phyloP scores from a whole-genome alignment of 2,113 vertebrate genomes.

The Atrichornis clamosus region DNA sequence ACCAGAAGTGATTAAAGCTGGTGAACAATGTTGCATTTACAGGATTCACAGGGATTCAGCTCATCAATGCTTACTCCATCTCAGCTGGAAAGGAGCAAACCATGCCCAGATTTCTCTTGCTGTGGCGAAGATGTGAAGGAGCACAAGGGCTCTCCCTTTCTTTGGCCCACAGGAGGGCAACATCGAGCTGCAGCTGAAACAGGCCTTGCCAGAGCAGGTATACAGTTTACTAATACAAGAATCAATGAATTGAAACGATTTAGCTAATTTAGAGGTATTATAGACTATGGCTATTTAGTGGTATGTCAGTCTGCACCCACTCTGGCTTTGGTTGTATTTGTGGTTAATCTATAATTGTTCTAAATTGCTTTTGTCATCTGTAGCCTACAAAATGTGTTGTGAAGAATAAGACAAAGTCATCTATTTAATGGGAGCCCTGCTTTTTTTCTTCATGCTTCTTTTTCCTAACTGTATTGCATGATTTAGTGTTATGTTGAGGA shows the following conservation, averaged over 20 bases:
- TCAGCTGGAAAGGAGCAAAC: not conserved
- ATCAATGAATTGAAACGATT: slow-evolving; percentile 56
- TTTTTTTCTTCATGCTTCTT: not conserved
- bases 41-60: not conserved
- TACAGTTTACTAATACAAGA: slow-evolving; percentile 49
- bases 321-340: slow-evolving; percentile 14
- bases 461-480: not conserved
- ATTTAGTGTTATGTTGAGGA: not conserved
- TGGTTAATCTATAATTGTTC: slow-evolving; percentile 38
- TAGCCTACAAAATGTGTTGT: not conserved
- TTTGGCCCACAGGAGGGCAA: slow-evolving; percentile 75
- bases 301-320: not conserved
- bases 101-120: not conserved
- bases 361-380: slow-evolving; percentile 1
- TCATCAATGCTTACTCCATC: not conserved
- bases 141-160: not conserved
- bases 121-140: not conserved
- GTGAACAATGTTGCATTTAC: not conserved
- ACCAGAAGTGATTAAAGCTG: not conserved
- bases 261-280: slow-evolving; percentile 32
- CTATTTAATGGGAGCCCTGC: not conserved
- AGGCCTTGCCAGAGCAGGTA: slow-evolving; percentile 7
- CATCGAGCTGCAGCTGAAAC: slow-evolving; percentile 66
- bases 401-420: not conserved
- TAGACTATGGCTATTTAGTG: slow-evolving; percentile 19